A percentile compares a stretch with the other conserved stretches of the same genome.
phyloP scores from a whole-genome alignment of 2,113 vertebrate species.

The Crotalus helleri region DNA sequence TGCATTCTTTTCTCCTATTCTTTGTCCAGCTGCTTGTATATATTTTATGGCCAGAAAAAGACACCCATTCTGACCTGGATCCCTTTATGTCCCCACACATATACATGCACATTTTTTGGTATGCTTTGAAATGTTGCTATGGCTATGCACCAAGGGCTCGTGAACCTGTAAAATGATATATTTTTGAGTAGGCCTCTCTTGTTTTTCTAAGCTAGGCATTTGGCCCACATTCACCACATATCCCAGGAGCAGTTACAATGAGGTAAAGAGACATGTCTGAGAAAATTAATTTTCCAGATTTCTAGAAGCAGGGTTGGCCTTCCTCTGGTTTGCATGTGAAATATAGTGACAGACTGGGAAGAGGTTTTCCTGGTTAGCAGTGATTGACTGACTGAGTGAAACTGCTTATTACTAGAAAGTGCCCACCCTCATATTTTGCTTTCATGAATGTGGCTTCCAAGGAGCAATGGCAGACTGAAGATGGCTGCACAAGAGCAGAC shows the following conservation, averaged over 20 bases:
- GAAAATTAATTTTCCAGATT: background rate
- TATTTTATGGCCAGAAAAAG: background rate
- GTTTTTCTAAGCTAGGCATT: too few species aligned
- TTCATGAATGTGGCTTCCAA: background rate
- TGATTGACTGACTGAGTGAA: background rate
- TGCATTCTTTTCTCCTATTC: background rate
- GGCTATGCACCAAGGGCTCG: background rate
- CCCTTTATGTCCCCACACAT: background rate
- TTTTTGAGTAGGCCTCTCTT: background rate
- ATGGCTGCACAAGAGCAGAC: background rate
- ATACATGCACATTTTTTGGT: background rate
- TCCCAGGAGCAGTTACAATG: background rate
- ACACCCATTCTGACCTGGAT: background rate
- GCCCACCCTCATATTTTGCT: background rate
- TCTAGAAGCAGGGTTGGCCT: background rate
- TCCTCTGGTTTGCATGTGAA: background rate
- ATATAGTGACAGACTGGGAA: background rate
- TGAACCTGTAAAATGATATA: background rate
- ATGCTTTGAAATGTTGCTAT: background rate
- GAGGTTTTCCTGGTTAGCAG: background rate
- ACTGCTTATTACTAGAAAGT: background rate
- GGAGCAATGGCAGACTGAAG: background rate
- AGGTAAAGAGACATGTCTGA: background rate
- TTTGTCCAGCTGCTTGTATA: background rate
- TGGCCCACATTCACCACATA: background rate